Base-by-base conservation (phyloP, 2,113 vertebrate species). In the Dasypus novemcinctus region DNA sequence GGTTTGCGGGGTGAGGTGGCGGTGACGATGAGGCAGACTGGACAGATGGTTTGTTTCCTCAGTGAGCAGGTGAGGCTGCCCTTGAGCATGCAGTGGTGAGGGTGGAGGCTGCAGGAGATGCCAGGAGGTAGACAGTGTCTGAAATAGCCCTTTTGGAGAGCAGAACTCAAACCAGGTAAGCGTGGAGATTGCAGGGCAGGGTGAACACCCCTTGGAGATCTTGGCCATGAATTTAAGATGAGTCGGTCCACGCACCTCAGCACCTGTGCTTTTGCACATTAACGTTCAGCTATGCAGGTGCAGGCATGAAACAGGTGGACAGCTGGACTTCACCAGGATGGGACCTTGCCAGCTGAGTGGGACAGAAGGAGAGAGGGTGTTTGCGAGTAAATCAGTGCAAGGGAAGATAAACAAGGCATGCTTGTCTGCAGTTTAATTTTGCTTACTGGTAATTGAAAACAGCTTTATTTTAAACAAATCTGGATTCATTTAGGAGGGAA, bases 391-490 rank as follows among this genome's bases (percentile, higher is more conserved):
- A 52, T 33, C 12, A 8, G 80, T 12, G 12, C 1, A 2, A 64
- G 36, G 72, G 91, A 81, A 66, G 59, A 72, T 72, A 72, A 80
- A 54, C 84, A 69, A 89, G 61, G 74, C 3, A 0, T 17, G 29
- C 14, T 41, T 85, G 68, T 68, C 54, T 14, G 41, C 43, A 21
- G 79, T 43, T 93, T 36, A 11, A 43, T 20, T 90, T 69, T 33
- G 46, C 36, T 75, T 38, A 5, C 14, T 29, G 63, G 63, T 64
- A n/a, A 72, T 36, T 41, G 27, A 89, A 89, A 76, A 25, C 54
- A 46, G 10, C 63, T 71, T 21, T 86, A 25, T 96, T 93, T 94
- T 63, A 71, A 96, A 94, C 64, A 87, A 94, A 90, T 20, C 90
- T 90, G 87, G 88, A 71, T 80, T 81, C 66, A 2, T 57, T n/a